Evolutionary conservation across 2,113 vertebrate species (phyloP).

Genomic region (Panthera leo): DNA sequence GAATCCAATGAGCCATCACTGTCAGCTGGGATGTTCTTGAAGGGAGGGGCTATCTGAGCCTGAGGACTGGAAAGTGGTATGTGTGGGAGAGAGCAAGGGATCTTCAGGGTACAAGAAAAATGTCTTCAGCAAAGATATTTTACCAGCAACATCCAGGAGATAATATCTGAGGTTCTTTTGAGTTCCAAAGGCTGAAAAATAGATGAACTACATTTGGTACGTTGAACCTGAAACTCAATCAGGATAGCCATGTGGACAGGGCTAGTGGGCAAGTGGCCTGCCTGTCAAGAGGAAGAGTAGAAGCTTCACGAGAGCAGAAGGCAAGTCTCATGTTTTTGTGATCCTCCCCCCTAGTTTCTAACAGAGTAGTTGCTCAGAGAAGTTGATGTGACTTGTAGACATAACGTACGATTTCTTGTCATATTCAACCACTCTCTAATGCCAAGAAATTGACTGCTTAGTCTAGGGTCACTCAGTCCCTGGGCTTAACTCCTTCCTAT

Average conservation of each 20-base stretch:
- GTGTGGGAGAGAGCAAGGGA: neutral
- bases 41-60: neutral
- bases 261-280: neutral
- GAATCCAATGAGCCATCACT: neutral
- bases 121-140: neutral
- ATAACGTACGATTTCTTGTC: neutral
- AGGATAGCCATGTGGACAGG: neutral
- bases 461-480: neutral
- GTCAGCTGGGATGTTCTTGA: neutral
- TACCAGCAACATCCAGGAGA: neutral
- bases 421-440: neutral
- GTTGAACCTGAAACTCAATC: neutral
- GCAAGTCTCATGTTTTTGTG: neutral
- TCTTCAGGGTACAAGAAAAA: neutral
- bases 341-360: neutral
- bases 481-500: neutral
- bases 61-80: accelerated
- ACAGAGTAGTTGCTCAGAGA: neutral
- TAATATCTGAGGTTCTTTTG: neutral
- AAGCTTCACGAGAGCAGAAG: neutral
- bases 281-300: neutral
- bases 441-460: neutral
- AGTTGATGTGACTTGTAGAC: neutral
- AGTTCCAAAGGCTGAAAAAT: neutral
- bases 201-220: neutral